phyloP scores from a whole-genome alignment of 2,113 vertebrate species.

The Crotalus tigris region DNA sequence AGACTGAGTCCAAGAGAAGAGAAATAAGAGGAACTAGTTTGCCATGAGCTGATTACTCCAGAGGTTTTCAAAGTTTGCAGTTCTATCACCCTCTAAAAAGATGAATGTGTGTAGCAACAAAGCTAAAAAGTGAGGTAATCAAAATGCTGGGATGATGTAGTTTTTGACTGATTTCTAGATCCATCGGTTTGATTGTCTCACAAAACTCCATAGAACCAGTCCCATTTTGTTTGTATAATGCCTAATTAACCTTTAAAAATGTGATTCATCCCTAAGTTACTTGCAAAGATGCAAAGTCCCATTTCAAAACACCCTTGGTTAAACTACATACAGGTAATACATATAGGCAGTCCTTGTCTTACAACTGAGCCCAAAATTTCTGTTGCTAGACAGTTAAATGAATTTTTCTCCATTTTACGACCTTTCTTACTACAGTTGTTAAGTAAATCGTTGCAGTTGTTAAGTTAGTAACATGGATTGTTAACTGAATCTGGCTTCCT shows the following conservation, averaged over 20 bases:
- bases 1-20: not conserved
- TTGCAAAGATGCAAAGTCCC: not conserved
- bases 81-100: not conserved
- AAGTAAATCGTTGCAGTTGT: not conserved
- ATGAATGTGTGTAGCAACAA: not conserved
- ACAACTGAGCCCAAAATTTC: not conserved
- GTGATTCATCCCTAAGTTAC: not conserved
- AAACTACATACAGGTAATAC: not conserved
- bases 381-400: not conserved
- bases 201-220: not conserved
- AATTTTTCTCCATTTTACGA: not conserved
- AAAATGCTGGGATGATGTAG: not conserved
- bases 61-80: not conserved
- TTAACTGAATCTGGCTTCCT: not conserved
- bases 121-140: not conserved
- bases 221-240: not conserved
- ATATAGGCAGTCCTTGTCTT: not conserved
- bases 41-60: not conserved
- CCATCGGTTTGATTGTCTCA: not conserved
- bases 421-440: not conserved
- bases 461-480: not conserved
- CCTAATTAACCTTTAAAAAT: not conserved
- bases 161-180: not conserved
- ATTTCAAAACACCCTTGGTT: not conserved
- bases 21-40: not conserved